Base-by-base conservation (phyloP, 2,888 invertebrate species). In the Melieria omissa region DNA sequence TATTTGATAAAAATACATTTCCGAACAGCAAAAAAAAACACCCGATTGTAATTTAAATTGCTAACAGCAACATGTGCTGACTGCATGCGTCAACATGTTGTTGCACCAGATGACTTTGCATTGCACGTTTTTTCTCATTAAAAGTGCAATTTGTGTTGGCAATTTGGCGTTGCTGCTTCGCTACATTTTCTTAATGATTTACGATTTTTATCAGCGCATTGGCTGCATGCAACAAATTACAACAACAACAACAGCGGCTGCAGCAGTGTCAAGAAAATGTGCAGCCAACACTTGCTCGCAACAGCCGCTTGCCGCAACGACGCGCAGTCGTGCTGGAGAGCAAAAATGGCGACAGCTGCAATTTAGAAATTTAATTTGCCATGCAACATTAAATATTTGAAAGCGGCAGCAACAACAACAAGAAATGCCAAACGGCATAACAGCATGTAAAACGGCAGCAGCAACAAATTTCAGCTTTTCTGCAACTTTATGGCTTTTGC, bases 281-380 rank as follows among this genome's bases (percentile, higher is more conserved):
- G 57, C 57, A 14, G 41, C 16, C 63, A 63, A 63, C 16, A 60
- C 4, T n/a, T 46, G 47, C 4, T 42, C 8, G 6, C n/a, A 54
- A 42, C 55, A 16, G 57, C 65, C 16, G 9, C 41, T 55, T 42
- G 57, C 42, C 49, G 62, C n/a, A 12, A n/a, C 61, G 45, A 44
- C n/a, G 44, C 41, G 47, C n/a, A 14, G 29, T 29, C 29, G 29
- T 29, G 29, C 29, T 29, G 29, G 29, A 29, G 29, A 52, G 12
- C 14, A 14, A 12, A 52, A 52, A 76, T 76, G 77, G 79, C 81
- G 80, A 81, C 83, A 82, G 83, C 80, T 82, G 83, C 82, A 83
- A 82, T 82, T 82, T 82, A 80, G 82, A 82, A 83, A 82, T 83
- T 80, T 79, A 82, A 82, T 82, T 83, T 81, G 78, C 82, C 82